These are phyloP conservation scores for Gymnocheta viridis DNA, from an alignment of 2,888 invertebrate species.

Conservation along the genomic window DNA sequence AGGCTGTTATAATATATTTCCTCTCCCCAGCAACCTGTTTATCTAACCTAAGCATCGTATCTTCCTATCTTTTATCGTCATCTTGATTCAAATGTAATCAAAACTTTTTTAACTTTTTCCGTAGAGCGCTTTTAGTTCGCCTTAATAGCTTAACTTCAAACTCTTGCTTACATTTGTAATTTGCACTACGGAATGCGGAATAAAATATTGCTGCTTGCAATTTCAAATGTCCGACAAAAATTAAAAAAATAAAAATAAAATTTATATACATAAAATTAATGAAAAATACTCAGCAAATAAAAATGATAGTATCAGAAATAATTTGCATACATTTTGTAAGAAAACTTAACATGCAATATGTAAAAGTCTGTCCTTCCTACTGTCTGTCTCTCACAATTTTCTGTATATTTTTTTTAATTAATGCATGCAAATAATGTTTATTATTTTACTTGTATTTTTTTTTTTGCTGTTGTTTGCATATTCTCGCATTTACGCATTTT, in stretches of 20 bases:
- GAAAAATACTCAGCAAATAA: background rate
- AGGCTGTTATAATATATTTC: too few relatives aligned
- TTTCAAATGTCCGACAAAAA: conserved; percentile 39
- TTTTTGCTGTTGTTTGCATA: conserved; percentile 9
- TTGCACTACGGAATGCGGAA: conserved; percentile 66
- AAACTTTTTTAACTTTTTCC: too few relatives aligned
- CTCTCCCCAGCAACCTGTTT: too few relatives aligned
- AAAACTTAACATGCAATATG: conserved; percentile 36
- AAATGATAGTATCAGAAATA: conserved; percentile 27
- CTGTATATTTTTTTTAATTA: conserved; percentile 35
- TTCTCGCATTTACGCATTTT: conserved; percentile 60
- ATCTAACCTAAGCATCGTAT: too few relatives aligned
- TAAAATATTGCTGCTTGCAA: conserved; percentile 35
- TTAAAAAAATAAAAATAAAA: conserved; percentile 6
- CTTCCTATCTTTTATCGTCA: too few relatives aligned
- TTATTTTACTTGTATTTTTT: conserved; percentile 10
- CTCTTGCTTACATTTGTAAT: background rate
- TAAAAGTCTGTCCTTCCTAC: conserved; percentile 29
- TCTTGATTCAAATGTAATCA: too few relatives aligned
- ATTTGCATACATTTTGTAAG: conserved; percentile 25
- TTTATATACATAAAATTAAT: background rate
- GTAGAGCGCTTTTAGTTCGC: background rate
- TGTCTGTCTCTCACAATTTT: conserved; percentile 5
- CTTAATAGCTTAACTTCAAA: background rate
- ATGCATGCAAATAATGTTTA: conserved; percentile 31